Conservation (phyloP, 2,797 vertebrate genomes). For the Ispidina picta region DNA sequence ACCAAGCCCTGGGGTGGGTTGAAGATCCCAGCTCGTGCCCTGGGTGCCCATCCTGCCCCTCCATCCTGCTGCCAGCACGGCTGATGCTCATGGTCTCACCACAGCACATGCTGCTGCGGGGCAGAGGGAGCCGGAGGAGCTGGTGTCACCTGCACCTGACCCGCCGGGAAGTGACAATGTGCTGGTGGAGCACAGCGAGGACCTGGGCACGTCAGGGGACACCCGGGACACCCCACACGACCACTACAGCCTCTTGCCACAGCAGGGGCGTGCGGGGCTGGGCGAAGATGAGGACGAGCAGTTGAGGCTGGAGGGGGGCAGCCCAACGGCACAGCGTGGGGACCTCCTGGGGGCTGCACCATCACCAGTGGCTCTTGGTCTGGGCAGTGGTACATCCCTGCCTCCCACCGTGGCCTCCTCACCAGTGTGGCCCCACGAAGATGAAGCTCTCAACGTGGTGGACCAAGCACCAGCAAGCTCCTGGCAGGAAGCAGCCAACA, state of each 20-base stretch:
- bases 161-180: constrained; percentile 24
- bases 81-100: not conserved
- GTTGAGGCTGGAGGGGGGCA: not conserved
- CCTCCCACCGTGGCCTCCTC: not conserved
- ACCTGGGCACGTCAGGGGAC: constrained; percentile 21
- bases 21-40: accelerated
- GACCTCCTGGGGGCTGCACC: not conserved
- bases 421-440: not conserved
- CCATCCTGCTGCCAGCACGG: accelerated
- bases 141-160: not conserved
- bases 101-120: not conserved
- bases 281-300: constrained; percentile 37
- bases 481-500: not conserved
- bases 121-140: not conserved
- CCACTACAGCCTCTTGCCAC: not conserved
- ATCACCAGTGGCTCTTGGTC: accelerated
- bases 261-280: not conserved
- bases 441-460: constrained; percentile 24
- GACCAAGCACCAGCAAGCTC: not conserved
- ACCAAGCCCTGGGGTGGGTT: too few species aligned
- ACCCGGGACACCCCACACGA: not conserved
- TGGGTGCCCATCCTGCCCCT: accelerated
- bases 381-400: not conserved
- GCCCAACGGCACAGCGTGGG: not conserved
- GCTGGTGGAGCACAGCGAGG: constrained; percentile 44